Evolutionary conservation across 2,797 vertebrate species (phyloP), one percentile per base, ranked within the genome.

Genomic region (Karalla daura): DNA sequence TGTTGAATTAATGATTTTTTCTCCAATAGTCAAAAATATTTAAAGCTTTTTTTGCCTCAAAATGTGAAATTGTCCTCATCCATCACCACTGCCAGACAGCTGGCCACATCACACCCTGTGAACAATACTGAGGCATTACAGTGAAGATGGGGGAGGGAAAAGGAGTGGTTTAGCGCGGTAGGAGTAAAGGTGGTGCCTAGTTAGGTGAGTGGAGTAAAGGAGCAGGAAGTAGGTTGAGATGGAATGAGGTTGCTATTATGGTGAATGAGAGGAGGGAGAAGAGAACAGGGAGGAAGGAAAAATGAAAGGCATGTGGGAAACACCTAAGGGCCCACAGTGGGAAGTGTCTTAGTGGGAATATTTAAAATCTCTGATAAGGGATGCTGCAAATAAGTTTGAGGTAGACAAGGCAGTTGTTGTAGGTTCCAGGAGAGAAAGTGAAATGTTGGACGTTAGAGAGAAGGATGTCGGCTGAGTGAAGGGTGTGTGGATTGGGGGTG

Each of bases 201-300:
- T 12, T 30, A 17, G 40, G 18, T 15, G 15, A 7, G 33, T 39
- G 14, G n/a, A 15, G 7, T 24, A n/a, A 12, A 63, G 37, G 27
- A 43, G 23, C 3, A 23, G 40, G 51, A 69, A 58, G 30, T 60
- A 71, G 60, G 66, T 68, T 25, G 15, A 45, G 24, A 67, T 47
- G 39, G 59, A 63, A 39, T 49, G 33, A 84, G 46, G 15, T 54
- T 46, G 18, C 30, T 44, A 39, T 28, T 36, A 50, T 1, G 8
- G 56, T 46, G 8, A 46, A 70, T 59, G n/a, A 49, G 12, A 3
- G 20, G 36, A 35, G 15, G 35, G 41, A 39, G n/a, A 32, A 17
- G 28, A 37, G 35, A 4, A 51, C 15, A 12, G 11, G n/a, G 11
- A 45, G 45, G 50, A 52, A 45, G 17, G 44, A 43, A 23, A 75